Base-by-base conservation (phyloP, 2,113 vertebrate genomes). In the Python bivittatus region DNA sequence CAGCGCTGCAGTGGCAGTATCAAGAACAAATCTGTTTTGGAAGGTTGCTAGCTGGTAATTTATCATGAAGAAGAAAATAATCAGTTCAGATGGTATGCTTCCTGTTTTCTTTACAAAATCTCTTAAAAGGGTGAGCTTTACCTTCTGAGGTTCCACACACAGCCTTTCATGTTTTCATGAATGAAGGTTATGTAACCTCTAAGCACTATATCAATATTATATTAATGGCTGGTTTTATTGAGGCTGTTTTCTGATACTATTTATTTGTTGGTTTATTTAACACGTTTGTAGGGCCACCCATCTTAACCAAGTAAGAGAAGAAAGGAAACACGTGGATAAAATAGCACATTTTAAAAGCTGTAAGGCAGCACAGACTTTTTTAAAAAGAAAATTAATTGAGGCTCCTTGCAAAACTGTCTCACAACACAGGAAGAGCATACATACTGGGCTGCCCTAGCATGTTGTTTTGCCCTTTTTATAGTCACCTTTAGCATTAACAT, bases 21-120 rank as follows among this genome's bases (percentile, higher is more conserved):
- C 96, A 95, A 90, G 38, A 92, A 93, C 91, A 68, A 38, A 89
- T 96, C 79, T 58, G 54, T 68, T 92, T 90, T 91, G 56, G 22
- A 61, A 91, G 60, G 42, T 93, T 96, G 94, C 92, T 61, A 86
- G 61, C 90, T 93, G 42, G 60, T 83, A 79, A 90, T 13, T 58
- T 92, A 33, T 44, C 91, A 86, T 92, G 68, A 85, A 92, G 90
- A 90, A 44, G 15, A 57, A 84, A 84, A 92, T 42, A 89, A 33
- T 68, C 87, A 84, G 8, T 89, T 33, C 13, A 91, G 2, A 92
- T 33, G 20, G 64, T 84, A 56, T 61, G 33, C 72, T 17, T 58
- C 89, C 54, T 44, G 29, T 89, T 92, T 85, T 22, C 0, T 87
- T 57, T 94, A 1, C 92, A 20, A 57, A 33, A n/a, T 15, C 23